Evolutionary conservation across 2,797 vertebrate species (phyloP).

Genomic region (Scolopax rusticola): DNA sequence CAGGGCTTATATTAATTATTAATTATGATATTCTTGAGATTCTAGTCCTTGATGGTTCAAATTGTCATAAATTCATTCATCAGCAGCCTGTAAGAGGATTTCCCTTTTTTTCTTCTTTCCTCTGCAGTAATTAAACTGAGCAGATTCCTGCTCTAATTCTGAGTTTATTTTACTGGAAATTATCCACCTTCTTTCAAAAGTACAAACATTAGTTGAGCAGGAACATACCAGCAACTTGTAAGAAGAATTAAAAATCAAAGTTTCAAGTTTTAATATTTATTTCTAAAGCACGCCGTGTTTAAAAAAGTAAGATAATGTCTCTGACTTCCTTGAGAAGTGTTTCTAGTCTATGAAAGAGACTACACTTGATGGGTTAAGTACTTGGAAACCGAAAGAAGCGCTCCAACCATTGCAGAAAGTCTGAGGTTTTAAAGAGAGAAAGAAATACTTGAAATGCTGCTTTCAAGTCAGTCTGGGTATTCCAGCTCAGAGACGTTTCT

Average conservation of each 20-base stretch:
- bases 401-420: neutral
- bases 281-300: neutral
- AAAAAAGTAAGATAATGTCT: neutral
- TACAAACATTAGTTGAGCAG: neutral
- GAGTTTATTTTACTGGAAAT: neutral
- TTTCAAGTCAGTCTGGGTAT: neutral
- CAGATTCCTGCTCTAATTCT: neutral
- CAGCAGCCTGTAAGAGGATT: neutral
- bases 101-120: neutral
- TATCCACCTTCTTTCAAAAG: neutral
- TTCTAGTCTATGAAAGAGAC: neutral
- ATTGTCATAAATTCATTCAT: neutral
- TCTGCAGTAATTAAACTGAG: neutral
- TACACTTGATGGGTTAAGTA: neutral
- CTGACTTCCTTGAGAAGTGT: neutral
- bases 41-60: neutral
- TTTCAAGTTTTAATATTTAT: neutral
- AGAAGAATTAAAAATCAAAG: neutral
- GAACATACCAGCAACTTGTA: neutral
- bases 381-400: neutral
- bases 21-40: neutral
- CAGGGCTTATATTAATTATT: neutral
- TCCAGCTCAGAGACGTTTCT: slow-evolving; percentile 1
- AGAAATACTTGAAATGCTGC: neutral
- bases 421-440: neutral